These are phyloP conservation scores for Archips crataeganus DNA, from an alignment of 2,888 invertebrate genomes.

Conservation along the genomic window DNA sequence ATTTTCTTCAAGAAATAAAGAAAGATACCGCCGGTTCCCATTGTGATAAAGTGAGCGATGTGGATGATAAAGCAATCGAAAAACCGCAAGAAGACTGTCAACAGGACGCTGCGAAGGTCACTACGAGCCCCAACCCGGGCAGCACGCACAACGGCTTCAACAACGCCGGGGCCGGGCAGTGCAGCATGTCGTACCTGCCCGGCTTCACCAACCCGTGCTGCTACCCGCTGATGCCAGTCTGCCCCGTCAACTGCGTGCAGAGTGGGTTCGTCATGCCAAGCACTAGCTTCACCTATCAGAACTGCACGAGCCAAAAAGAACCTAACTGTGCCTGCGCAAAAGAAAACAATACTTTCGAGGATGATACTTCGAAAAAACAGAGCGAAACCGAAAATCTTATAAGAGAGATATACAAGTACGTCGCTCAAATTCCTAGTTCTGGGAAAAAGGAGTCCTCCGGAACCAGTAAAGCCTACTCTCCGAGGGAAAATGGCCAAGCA, in stretches of 20 bases:
- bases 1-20: slow-evolving; percentile 74
- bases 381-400: slow-evolving; percentile 73
- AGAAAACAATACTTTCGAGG: slow-evolving; percentile 49
- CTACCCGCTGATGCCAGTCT: slow-evolving; percentile 72
- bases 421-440: slow-evolving; percentile 61
- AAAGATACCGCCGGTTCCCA: slow-evolving; percentile 63
- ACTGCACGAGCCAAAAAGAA: slow-evolving; percentile 60
- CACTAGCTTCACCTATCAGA: slow-evolving; percentile 65
- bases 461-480: slow-evolving; percentile 28
- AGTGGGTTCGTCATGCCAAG: slow-evolving; percentile 64
- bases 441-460: slow-evolving; percentile 49
- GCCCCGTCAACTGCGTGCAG: slow-evolving; percentile 70
- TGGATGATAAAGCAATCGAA: slow-evolving; percentile 49
- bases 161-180: slow-evolving; percentile 52
- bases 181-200: slow-evolving; percentile 53
- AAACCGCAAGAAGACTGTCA: slow-evolving; percentile 47
- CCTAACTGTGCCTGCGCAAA: slow-evolving; percentile 45
- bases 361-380: slow-evolving; percentile 45
- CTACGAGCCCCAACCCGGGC: slow-evolving; percentile 50
- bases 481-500: background rate
- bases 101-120: slow-evolving; percentile 47
- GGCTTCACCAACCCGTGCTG: slow-evolving; percentile 68
- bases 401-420: slow-evolving; percentile 76
- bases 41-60: slow-evolving; percentile 58
- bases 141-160: slow-evolving; percentile 56